Evolutionary conservation across 1,140 invertebrate species (phyloP), one percentile per base, ranked within the genome.

Genomic region (Solen grandis): DNA sequence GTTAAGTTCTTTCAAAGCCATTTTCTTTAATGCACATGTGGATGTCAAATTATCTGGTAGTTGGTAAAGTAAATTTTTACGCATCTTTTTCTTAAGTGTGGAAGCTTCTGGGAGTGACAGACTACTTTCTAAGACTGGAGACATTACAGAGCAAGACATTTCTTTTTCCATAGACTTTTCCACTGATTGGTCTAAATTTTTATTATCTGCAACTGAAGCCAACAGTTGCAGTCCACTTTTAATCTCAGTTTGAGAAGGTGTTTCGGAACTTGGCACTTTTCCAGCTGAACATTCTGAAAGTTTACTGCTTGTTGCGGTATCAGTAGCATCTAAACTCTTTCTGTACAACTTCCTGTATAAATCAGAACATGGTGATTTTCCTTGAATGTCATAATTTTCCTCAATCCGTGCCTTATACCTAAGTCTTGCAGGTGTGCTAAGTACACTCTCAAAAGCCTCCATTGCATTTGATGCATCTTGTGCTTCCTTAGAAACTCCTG

Each of bases 351-450:
- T n/a, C n/a, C n/a, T 19, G 50, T 82, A 82, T 29, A 66, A 55
- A 50, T 82, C 81, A 72, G 68, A 82, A n/a, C 80, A 41, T 29
- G 70, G 80, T 0, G 80, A 82, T 16, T n/a, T 38, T 2, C 81
- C 81, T 10, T 57, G 14, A 8, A 77, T n/a, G 66, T 77, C 50
- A 52, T 60, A 77, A 19, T 35, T 31, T 50, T 82, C 73, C 41
- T 62, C 31, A 55, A 77, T n/a, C 19, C 59, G 8, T 36, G 35
- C 5, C 41, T 72, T 25, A 50, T 77, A 82, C 54, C 31, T 70
- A 1, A 65, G 27, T n/a, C 57, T 74, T 10, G 50, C 36, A 70
- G 81, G 72, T 60, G 73, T 77, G 33, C 29, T 33, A 19, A 74
- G 27, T 25, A 41, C 59, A 50, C 73, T 76, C 1, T 2, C 46